Percentiles rank a stretch among this genome's conserved stretches.
Evolutionary conservation across 2,888 invertebrate species (phyloP).

Genomic region (Microctonus brassicae): DNA sequence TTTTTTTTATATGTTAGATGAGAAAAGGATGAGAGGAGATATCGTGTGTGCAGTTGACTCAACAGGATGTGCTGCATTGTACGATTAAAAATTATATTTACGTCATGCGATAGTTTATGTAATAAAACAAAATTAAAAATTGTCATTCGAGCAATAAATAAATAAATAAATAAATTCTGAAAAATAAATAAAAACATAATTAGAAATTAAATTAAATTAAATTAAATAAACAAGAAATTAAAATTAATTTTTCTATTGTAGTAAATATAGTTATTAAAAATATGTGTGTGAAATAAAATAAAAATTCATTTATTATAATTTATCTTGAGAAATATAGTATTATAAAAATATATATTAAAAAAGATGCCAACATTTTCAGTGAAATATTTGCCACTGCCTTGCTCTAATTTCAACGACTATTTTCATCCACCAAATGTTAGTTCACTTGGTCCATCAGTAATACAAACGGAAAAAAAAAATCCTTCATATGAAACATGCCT

Average conservation of each 20-base stretch:
- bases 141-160: not conserved
- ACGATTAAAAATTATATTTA: not conserved
- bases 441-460: slow-evolving; percentile 3
- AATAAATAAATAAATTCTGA: not conserved
- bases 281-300: too few relatives aligned
- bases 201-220: too few relatives aligned
- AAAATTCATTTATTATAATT: slow-evolving; percentile 4
- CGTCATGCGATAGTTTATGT: not conserved
- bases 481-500: not conserved
- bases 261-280: too few relatives aligned
- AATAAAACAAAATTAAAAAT: slow-evolving; percentile 1
- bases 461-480: not conserved
- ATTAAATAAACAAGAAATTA: too few relatives aligned
- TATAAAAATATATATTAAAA: slow-evolving; percentile 22
- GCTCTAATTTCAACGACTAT: slow-evolving; percentile 47
- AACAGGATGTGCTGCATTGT: not conserved
- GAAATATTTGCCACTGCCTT: slow-evolving; percentile 44
- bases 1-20: too few relatives aligned
- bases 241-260: too few relatives aligned
- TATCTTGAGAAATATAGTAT: slow-evolving; percentile 24
- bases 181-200: too few relatives aligned
- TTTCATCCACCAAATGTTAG: slow-evolving; percentile 41
- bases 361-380: slow-evolving; percentile 38
- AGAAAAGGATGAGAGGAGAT: not conserved
- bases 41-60: not conserved